phyloP scores from a whole-genome alignment of 2,888 invertebrate species.

The Agrotis clavis region DNA sequence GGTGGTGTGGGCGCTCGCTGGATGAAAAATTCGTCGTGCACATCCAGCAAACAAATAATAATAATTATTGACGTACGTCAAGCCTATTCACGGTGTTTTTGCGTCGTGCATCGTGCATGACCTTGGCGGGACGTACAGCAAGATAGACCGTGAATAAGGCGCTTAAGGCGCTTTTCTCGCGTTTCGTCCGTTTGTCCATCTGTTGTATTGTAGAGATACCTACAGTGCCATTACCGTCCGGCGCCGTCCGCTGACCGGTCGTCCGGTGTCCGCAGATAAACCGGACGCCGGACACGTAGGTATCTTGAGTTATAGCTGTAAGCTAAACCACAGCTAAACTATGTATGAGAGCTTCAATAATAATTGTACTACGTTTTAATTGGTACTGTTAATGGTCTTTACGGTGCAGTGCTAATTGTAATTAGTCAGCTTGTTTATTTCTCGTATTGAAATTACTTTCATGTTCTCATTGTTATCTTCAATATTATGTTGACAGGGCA shows the following conservation, averaged over 20 bases:
- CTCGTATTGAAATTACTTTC: background rate
- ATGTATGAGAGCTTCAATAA: slow-evolving; percentile 30
- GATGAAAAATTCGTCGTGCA: too few species aligned
- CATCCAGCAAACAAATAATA: too few species aligned
- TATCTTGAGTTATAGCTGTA: slow-evolving; percentile 48
- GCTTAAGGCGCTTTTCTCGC: too few species aligned
- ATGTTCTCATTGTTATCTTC: background rate
- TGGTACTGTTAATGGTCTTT: slow-evolving; percentile 3
- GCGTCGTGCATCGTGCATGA: too few species aligned
- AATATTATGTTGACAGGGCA: background rate
- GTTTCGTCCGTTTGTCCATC: too few species aligned
- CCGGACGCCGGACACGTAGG: slow-evolving; percentile 43
- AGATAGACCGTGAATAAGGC: too few species aligned
- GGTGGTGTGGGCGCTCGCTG: too few species aligned
- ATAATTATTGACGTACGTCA: too few species aligned
- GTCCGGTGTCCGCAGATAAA: slow-evolving; percentile 47
- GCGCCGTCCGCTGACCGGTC: slow-evolving; percentile 24
- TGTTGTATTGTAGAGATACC: background rate
- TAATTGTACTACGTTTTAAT: slow-evolving; percentile 49
- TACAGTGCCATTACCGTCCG: slow-evolving; percentile 47
- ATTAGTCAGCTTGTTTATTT: too few species aligned
- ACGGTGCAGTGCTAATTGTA: background rate
- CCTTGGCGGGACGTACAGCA: too few species aligned
- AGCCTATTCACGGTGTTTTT: too few species aligned
- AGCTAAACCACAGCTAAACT: slow-evolving; percentile 29